These are phyloP conservation scores for Apogon talboti DNA, from an alignment of 2,797 vertebrate species.

Conservation along the genomic window DNA sequence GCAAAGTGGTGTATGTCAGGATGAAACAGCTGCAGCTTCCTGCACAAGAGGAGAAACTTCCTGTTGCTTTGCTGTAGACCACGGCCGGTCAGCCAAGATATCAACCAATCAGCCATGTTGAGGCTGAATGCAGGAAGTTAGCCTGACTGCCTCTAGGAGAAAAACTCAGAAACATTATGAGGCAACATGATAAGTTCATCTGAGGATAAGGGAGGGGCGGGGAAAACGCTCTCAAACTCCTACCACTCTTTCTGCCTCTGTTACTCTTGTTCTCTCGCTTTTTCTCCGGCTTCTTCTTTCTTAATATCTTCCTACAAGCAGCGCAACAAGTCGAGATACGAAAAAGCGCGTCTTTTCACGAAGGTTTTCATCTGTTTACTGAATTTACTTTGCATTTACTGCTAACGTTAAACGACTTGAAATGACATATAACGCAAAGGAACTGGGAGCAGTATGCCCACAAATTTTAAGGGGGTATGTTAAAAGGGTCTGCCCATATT, in stretches of 20 bases:
- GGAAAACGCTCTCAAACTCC: constrained; percentile 73
- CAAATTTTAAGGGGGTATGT: constrained; percentile 58
- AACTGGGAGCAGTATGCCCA: constrained; percentile 42
- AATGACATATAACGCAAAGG: constrained; percentile 23
- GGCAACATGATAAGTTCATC: constrained; percentile 87
- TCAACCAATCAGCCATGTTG: constrained; percentile 75
- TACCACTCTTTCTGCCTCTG: constrained; percentile 73
- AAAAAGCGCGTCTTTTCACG: not conserved
- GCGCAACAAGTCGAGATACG: constrained; percentile 17
- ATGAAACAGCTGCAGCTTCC: constrained; percentile 78
- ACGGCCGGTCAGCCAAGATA: constrained; percentile 74
- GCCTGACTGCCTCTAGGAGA: constrained; percentile 78
- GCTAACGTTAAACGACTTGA: constrained; percentile 7
- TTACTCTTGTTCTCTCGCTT: constrained; percentile 71
- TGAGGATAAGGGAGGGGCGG: constrained; percentile 85
- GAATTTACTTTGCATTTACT: constrained; percentile 3
- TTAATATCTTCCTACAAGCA: constrained; percentile 45
- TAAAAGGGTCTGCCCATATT: constrained; percentile 66
- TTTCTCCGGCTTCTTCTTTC: constrained; percentile 61
- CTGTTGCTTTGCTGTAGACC: constrained; percentile 76
- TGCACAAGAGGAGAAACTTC: constrained; percentile 77
- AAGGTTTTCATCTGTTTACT: not conserved
- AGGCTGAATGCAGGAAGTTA: constrained; percentile 82
- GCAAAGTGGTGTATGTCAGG: constrained; percentile 60
- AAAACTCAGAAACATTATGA: constrained; percentile 82